phyloP scores from a whole-genome alignment of 2,113 vertebrate species.

The Forbesichthys papilliferus region DNA sequence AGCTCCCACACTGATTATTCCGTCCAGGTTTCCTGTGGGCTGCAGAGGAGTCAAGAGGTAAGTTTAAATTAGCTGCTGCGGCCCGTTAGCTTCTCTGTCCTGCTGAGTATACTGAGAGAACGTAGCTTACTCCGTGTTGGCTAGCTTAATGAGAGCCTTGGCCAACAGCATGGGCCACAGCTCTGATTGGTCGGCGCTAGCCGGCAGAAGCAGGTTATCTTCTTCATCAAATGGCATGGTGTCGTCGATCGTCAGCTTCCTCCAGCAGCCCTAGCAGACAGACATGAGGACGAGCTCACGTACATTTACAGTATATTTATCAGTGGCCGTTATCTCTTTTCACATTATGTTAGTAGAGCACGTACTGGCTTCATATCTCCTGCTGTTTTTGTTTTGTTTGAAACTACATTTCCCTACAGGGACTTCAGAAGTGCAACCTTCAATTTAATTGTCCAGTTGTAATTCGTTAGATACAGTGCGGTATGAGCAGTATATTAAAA shows the following conservation, averaged over 20 bases:
- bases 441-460: neutral
- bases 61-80: no score
- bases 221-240: conserved; percentile 87
- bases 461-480: neutral
- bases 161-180: conserved; percentile 94
- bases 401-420: neutral
- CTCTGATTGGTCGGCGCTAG: conserved; percentile 80
- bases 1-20: no score
- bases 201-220: conserved; percentile 85
- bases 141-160: conserved; percentile 92
- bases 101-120: conserved; percentile 6
- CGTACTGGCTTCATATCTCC: neutral
- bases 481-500: neutral
- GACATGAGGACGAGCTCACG: neutral
- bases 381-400: no score
- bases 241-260: conserved; percentile 91
- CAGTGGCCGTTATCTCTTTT: no score
- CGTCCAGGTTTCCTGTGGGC: no score
- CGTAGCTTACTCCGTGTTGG: conserved; percentile 85
- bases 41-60: no score
- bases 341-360: no score
- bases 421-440: no score
- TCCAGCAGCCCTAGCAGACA: conserved; percentile 88
- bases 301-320: no score
- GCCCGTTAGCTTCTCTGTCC: no score